These are phyloP conservation scores for Drosophila colorata DNA, from an alignment of 2,888 invertebrate genomes.

Conservation along the genomic window DNA sequence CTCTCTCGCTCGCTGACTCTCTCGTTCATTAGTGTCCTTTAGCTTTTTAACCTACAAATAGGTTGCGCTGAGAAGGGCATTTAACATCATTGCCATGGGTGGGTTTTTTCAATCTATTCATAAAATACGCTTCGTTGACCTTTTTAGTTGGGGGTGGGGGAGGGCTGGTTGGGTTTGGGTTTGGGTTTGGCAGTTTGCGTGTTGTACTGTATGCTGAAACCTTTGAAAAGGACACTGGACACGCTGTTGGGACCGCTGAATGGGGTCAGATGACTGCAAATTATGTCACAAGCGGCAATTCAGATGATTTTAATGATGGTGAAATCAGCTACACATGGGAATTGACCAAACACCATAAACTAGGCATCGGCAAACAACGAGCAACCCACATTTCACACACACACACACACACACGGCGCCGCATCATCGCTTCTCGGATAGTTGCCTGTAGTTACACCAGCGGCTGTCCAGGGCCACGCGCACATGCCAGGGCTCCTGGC, in stretches of 20 bases:
- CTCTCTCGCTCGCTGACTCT: not conserved
- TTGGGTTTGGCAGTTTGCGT: not conserved
- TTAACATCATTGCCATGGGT: slow-evolving; percentile 57
- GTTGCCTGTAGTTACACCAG: slow-evolving; percentile 3
- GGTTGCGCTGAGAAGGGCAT: slow-evolving; percentile 37
- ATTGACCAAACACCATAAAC: slow-evolving; percentile 34
- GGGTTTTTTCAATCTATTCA: slow-evolving; percentile 59
- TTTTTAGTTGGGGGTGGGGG: slow-evolving; percentile 24
- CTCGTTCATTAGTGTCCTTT: slow-evolving; percentile 54
- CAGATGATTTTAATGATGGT: slow-evolving; percentile 72
- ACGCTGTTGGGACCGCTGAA: slow-evolving; percentile 33
- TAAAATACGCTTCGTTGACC: slow-evolving; percentile 66
- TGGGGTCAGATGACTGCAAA: slow-evolving; percentile 70
- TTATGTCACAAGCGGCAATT: slow-evolving; percentile 71
- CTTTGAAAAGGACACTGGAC: slow-evolving; percentile 51
- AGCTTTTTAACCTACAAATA: slow-evolving; percentile 49
- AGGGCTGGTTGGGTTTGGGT: not conserved
- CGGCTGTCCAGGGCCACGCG: not conserved
- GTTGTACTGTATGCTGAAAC: slow-evolving; percentile 13
- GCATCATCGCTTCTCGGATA: slow-evolving; percentile 13
- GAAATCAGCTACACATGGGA: slow-evolving; percentile 63
- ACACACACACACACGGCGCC: not conserved
- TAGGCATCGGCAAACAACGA: slow-evolving; percentile 4
- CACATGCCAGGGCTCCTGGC: not conserved
- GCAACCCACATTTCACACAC: not conserved